Evolutionary conservation across 1,140 invertebrate genomes (phyloP).

Genomic region (Kradibia gibbosae): DNA sequence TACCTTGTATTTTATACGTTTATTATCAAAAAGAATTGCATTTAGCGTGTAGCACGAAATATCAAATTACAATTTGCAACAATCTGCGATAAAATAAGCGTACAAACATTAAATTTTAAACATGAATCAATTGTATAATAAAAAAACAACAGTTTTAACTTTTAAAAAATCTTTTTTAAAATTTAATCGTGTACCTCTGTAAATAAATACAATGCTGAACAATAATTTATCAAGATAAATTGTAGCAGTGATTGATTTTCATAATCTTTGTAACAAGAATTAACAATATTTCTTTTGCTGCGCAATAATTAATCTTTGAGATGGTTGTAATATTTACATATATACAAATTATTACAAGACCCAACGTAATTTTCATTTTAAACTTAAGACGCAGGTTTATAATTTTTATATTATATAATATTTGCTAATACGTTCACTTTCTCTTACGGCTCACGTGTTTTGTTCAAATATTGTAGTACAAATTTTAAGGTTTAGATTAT

Average conservation of each 20-base stretch:
- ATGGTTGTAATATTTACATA: conserved; percentile 52
- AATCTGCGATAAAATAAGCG: conserved; percentile 41
- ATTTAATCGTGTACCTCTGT: conserved; percentile 36
- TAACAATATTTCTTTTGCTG: conserved; percentile 41
- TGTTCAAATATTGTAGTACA: conserved; percentile 17
- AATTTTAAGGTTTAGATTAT: conserved; percentile 29
- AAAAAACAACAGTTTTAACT: conserved; percentile 18
- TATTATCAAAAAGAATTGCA: conserved; percentile 49
- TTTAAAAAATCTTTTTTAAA: conserved; percentile 32
- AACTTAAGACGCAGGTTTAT: background rate
- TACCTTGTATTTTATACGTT: no score
- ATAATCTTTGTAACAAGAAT: conserved; percentile 40
- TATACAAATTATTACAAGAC: conserved; percentile 48
- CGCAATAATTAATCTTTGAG: conserved; percentile 40
- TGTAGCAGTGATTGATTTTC: conserved; percentile 36
- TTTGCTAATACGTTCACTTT: background rate
- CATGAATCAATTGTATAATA: background rate
- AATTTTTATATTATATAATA: conserved; percentile 18
- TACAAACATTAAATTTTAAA: conserved; percentile 39
- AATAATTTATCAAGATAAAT: conserved; percentile 36
- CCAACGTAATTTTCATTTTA: conserved; percentile 34
- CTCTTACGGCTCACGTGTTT: background rate
- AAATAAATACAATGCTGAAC: conserved; percentile 51
- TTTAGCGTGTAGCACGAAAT: conserved; percentile 44
- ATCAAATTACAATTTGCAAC: conserved; percentile 43